phyloP scores from a whole-genome alignment of 2,113 vertebrate species.

The Scalopus aquaticus region DNA sequence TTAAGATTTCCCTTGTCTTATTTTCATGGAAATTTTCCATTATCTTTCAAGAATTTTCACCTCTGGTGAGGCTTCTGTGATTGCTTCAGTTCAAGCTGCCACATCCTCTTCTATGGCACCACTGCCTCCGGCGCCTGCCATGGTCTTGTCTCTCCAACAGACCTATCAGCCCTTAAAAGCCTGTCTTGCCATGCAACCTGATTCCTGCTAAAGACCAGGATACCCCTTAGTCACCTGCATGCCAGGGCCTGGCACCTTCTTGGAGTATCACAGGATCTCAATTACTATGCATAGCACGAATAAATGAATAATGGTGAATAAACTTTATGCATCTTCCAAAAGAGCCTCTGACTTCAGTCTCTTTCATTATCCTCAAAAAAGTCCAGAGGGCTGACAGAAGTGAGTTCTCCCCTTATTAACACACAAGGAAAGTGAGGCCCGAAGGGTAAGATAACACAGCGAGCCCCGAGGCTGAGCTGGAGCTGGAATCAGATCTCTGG shows the following conservation, averaged over 20 bases:
- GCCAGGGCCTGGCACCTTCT: neutral
- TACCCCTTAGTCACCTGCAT: neutral
- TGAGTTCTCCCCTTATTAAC: neutral
- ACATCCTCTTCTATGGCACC: neutral
- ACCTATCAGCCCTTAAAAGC: neutral
- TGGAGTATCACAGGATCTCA: neutral
- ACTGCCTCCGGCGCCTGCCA: neutral
- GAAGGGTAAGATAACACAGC: neutral
- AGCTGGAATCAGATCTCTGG: neutral
- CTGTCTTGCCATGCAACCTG: neutral
- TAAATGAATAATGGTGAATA: neutral
- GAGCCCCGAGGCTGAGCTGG: neutral
- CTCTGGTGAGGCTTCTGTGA: conserved; percentile 15
- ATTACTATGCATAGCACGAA: neutral
- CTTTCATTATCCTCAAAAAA: neutral
- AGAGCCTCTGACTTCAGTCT: neutral
- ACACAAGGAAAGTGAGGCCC: neutral
- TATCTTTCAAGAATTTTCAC: neutral
- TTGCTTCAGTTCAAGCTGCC: neutral
- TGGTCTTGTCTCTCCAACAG: neutral
- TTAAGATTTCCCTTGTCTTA: neutral
- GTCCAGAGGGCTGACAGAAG: neutral
- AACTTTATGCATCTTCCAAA: neutral
- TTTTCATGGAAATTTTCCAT: neutral
- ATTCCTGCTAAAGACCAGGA: neutral